Evolutionary conservation across 2,888 invertebrate species (phyloP).

Genomic region (Drosophila rubida): DNA sequence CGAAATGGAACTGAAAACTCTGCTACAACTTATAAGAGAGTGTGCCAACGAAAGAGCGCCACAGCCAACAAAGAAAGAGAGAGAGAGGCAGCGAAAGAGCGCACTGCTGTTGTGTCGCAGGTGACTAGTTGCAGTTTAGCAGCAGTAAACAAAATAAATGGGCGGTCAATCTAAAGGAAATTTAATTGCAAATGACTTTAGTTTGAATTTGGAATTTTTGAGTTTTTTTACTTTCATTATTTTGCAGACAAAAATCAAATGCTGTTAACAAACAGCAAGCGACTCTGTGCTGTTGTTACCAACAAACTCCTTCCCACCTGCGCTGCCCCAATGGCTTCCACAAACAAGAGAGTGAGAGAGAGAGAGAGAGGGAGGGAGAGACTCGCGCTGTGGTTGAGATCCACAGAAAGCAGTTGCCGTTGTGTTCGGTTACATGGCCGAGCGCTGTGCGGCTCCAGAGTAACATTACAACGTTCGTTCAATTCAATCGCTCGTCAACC

Average conservation of each 20-base stretch:
- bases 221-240: neutral
- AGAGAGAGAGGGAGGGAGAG: no score
- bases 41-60: neutral
- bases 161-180: neutral
- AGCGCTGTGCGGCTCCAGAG: constrained; percentile 48
- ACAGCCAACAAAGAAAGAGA: neutral
- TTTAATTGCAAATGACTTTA: neutral
- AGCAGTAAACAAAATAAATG: neutral
- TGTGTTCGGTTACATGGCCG: constrained; percentile 42
- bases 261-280: neutral
- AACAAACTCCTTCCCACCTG: neutral
- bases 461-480: constrained; percentile 63
- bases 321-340: constrained; percentile 23
- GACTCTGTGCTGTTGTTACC: neutral
- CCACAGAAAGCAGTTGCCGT: constrained; percentile 49
- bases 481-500: constrained; percentile 79
- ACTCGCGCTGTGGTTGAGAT: constrained; percentile 42
- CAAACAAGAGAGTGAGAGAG: no score
- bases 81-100: neutral
- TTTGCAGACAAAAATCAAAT: neutral
- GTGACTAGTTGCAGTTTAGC: constrained; percentile 8
- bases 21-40: constrained; percentile 57
- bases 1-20: constrained; percentile 58
- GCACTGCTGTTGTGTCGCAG: constrained; percentile 4
- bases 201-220: no score